These are phyloP conservation scores for Falco naumanni DNA, from an alignment of 2,797 vertebrate species.

Conservation along the genomic window DNA sequence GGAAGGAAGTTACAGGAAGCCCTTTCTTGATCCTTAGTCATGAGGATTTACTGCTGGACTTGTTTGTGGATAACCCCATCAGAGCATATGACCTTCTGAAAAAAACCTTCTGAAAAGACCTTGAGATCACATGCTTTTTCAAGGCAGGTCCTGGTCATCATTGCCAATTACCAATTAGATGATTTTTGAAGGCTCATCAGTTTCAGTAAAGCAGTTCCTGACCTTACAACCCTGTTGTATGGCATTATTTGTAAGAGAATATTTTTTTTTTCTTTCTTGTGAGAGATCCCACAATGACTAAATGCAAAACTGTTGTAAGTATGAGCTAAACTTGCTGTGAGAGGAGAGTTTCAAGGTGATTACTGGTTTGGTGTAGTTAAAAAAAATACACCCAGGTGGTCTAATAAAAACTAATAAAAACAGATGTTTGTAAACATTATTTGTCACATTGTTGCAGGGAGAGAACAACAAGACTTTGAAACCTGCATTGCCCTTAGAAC, in stretches of 20 bases:
- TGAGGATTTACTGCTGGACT: not conserved
- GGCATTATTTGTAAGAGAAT: not conserved
- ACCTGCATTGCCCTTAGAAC: not conserved
- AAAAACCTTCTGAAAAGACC: not conserved
- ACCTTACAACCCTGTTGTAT: not conserved
- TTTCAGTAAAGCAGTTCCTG: not conserved
- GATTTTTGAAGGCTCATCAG: not conserved
- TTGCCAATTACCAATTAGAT: not conserved
- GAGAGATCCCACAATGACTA: not conserved
- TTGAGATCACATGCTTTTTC: not conserved
- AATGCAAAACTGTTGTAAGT: not conserved
- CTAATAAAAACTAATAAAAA: not conserved
- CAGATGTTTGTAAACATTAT: not conserved
- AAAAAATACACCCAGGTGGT: not conserved
- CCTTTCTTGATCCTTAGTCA: not conserved
- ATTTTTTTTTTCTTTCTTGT: not conserved
- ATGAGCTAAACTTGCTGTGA: not conserved
- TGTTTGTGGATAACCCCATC: not conserved
- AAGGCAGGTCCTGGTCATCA: not conserved
- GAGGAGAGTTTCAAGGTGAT: constrained; percentile 6
- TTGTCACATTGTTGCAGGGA: not conserved
- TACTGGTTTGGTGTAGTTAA: not conserved
- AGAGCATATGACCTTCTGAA: not conserved
- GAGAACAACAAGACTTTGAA: constrained; percentile 5
- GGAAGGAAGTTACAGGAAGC: not conserved